Conservation (phyloP, 2,797 vertebrate genomes). For the Melanotaenia pygmaea region DNA sequence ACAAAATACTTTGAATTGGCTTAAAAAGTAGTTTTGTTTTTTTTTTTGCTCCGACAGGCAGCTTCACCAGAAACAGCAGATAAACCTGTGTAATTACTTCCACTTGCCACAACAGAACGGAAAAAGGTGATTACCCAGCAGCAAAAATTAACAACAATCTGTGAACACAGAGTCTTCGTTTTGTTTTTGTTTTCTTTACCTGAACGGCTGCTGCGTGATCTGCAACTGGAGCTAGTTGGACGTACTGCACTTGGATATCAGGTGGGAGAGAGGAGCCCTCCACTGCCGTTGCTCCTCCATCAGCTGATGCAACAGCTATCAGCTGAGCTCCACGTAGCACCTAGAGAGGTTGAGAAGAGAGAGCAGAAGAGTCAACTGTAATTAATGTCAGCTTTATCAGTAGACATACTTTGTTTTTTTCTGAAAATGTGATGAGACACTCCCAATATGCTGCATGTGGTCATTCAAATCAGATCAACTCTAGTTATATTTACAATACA, state of each 20-base stretch:
- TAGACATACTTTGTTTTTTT: neutral
- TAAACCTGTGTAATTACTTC: neutral
- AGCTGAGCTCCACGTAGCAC: conserved; percentile 95
- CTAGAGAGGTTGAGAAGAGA: conserved; percentile 68
- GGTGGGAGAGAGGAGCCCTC: conserved; percentile 92
- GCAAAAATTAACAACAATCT: conserved; percentile 21
- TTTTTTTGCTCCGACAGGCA: neutral
- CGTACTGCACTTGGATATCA: conserved; percentile 98
- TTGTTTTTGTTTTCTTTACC: conserved; percentile 74
- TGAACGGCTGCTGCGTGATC: conserved; percentile 89
- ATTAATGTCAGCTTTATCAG: neutral
- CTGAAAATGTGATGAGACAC: conserved; percentile 6
- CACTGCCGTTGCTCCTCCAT: conserved; percentile 86
- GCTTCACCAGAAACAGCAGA: conserved; percentile 11
- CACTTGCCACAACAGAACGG: neutral
- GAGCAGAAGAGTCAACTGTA: neutral
- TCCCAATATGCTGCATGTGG: conserved; percentile 1
- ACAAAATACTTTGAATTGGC: conserved; percentile 1
- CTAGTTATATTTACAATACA: neutral
- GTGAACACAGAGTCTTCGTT: conserved; percentile 7
- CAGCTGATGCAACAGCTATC: conserved; percentile 94
- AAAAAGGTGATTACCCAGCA: neutral
- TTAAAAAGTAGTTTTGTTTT: conserved; percentile 4
- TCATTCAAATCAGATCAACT: conserved; percentile 9
- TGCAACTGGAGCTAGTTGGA: conserved; percentile 93